Percentiles rank a stretch among this genome's conserved stretches.
phyloP scores from a whole-genome alignment of 2,888 invertebrate species.

The Drosophila meridionalis region DNA sequence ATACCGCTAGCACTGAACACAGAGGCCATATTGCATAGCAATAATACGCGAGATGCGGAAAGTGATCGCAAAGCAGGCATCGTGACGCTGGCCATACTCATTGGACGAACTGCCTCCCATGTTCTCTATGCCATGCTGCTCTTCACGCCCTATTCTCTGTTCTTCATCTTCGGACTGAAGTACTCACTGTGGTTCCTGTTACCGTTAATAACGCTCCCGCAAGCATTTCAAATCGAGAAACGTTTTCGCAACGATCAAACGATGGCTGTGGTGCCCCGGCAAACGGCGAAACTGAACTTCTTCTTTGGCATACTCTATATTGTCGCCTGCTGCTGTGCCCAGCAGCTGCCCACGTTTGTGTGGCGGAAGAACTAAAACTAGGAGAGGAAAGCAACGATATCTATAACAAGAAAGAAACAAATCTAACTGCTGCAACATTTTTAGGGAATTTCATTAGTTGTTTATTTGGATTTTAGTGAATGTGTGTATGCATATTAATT shows the following conservation, averaged over 20 bases:
- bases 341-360: conserved; percentile 86
- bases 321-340: conserved; percentile 91
- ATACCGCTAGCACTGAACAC: conserved; percentile 97
- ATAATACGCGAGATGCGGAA: conserved; percentile 96
- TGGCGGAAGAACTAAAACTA: conserved; percentile 71
- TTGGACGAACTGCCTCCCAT: conserved; percentile 96
- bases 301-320: conserved; percentile 96
- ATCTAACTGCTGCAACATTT: conserved; percentile 55
- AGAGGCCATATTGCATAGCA: conserved; percentile 97
- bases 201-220: conserved; percentile 93
- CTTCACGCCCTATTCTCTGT: conserved; percentile 95
- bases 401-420: background rate
- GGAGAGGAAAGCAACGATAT: conserved; percentile 27
- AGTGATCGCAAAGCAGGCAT: conserved; percentile 95
- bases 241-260: conserved; percentile 92
- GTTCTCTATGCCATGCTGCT: conserved; percentile 94
- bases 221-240: conserved; percentile 95
- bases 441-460: conserved; percentile 71
- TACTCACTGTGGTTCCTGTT: conserved; percentile 95
- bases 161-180: conserved; percentile 93
- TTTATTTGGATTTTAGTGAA: conserved; percentile 45
- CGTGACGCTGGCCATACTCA: conserved; percentile 96
- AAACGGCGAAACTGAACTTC: conserved; percentile 95
- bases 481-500: conserved; percentile 40
- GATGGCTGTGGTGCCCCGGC: conserved; percentile 93